Conservation (phyloP, 64 coral and sea anemone species). For the Montipora sp. region DNA sequence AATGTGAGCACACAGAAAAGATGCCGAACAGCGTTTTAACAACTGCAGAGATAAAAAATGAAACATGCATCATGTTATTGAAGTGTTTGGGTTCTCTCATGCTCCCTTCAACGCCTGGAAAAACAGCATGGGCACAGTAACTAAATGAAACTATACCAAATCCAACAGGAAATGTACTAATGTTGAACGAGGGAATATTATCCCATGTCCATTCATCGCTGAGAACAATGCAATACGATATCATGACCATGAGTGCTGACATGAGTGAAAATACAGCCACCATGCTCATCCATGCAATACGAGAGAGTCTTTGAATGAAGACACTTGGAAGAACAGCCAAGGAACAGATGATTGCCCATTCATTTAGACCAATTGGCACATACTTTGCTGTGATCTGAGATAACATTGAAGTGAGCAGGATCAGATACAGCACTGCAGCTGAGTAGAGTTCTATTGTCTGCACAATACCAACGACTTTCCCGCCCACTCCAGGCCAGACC, state of each 20-base stretch:
- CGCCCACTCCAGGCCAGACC: constrained; percentile 89
- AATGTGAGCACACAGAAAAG: constrained; percentile 88
- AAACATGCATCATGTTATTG: constrained; percentile 91
- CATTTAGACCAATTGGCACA: constrained; percentile 69
- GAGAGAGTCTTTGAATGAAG: constrained; percentile 84
- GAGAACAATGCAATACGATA: constrained; percentile 77
- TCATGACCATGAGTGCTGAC: constrained; percentile 77
- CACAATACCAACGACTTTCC: constrained; percentile 73
- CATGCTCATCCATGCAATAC: constrained; percentile 98
- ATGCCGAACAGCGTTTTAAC: constrained; percentile 82
- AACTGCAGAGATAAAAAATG: constrained; percentile 77
- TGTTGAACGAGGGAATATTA: constrained; percentile 78
- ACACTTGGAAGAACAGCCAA: constrained; percentile 79
- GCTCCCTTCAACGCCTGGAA: constrained; percentile 90
- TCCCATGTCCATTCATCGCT: constrained; percentile 58
- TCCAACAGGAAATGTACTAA: constrained; percentile 81
- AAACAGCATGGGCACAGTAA: constrained; percentile 94
- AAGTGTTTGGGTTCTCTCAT: constrained; percentile 86
- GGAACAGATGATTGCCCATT: constrained; percentile 85
- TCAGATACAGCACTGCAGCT: constrained; percentile 81
- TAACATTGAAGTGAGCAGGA: constrained; percentile 88
- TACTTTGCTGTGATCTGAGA: constrained; percentile 78
- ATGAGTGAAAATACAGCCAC: constrained; percentile 91
- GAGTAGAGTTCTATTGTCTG: constrained; percentile 92
- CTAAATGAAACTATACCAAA: constrained; percentile 95